Conservation (phyloP, 2,797 vertebrate species). For the Micropoecilia bifurca region DNA sequence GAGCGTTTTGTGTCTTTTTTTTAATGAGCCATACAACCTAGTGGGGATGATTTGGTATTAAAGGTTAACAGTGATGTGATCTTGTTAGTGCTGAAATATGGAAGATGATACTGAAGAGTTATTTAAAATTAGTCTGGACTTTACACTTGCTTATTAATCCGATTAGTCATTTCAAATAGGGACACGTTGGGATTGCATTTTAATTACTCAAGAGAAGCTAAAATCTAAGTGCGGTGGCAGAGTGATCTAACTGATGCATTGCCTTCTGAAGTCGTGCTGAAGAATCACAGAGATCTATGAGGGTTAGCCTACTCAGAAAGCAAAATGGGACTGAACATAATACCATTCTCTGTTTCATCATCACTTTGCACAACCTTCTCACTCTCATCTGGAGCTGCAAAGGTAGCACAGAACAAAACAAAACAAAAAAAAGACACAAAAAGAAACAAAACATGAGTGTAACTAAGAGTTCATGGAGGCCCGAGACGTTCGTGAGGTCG, state of each 20-base stretch:
- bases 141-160: slow-evolving; percentile 11
- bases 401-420: slow-evolving; percentile 65
- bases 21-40: slow-evolving; percentile 25
- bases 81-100: slow-evolving; percentile 59
- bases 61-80: slow-evolving; percentile 54
- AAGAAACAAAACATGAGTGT: slow-evolving; percentile 34
- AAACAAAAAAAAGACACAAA: slow-evolving; percentile 49
- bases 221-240: not conserved
- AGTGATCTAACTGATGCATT: slow-evolving; percentile 7
- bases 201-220: not conserved
- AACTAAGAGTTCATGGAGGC: slow-evolving; percentile 16
- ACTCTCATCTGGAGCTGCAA: slow-evolving; percentile 69
- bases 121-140: slow-evolving; percentile 44
- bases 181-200: slow-evolving; percentile 1
- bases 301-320: slow-evolving; percentile 46
- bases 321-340: slow-evolving; percentile 23
- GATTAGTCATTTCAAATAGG: slow-evolving; percentile 17
- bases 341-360: slow-evolving; percentile 72
- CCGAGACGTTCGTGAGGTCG: slow-evolving; percentile 13
- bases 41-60: slow-evolving; percentile 35
- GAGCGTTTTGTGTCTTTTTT: slow-evolving; percentile 56
- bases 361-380: slow-evolving; percentile 68
- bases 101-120: slow-evolving; percentile 36
- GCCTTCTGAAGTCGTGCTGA: slow-evolving; percentile 30
- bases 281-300: slow-evolving; percentile 39